A percentile compares a stretch with the other conserved stretches of the same genome.
phyloP scores from a whole-genome alignment of 2,888 invertebrate species.

The Enchytraeus crypticus region DNA sequence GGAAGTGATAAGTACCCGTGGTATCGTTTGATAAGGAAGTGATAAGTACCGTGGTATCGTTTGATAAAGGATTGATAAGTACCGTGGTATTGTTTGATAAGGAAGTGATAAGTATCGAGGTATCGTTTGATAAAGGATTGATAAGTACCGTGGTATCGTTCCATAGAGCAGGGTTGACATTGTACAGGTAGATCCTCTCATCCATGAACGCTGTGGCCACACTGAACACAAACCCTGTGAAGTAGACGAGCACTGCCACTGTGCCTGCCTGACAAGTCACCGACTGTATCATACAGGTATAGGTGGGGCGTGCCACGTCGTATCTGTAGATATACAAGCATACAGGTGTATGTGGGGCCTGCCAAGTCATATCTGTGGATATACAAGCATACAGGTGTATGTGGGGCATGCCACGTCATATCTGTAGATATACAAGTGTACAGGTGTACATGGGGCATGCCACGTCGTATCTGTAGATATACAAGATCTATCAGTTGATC shows the following conservation, averaged over 20 bases:
- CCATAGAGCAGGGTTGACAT: not conserved
- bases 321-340: conserved; percentile 34
- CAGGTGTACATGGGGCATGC: too few relatives aligned
- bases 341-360: conserved; percentile 33
- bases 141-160: not conserved
- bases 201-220: conserved; percentile 25
- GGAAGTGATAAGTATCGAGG: too few relatives aligned
- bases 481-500: too few relatives aligned
- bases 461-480: too few relatives aligned
- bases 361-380: conserved; percentile 39
- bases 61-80: not conserved
- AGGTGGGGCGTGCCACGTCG: conserved; percentile 38
- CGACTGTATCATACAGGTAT: conserved; percentile 34
- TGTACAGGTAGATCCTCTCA: conserved; percentile 1
- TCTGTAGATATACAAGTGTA: conserved; percentile 33
- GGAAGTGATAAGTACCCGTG: not conserved
- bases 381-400: conserved; percentile 32
- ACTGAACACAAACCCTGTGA: conserved; percentile 36
- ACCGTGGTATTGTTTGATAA: not conserved
- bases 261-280: conserved; percentile 43
- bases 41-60: too few relatives aligned
- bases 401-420: conserved; percentile 41
- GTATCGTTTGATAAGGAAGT: too few relatives aligned
- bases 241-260: conserved; percentile 37
- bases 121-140: not conserved